Conservation (phyloP, 1,140 invertebrate genomes). For the Pararge aegeria region DNA sequence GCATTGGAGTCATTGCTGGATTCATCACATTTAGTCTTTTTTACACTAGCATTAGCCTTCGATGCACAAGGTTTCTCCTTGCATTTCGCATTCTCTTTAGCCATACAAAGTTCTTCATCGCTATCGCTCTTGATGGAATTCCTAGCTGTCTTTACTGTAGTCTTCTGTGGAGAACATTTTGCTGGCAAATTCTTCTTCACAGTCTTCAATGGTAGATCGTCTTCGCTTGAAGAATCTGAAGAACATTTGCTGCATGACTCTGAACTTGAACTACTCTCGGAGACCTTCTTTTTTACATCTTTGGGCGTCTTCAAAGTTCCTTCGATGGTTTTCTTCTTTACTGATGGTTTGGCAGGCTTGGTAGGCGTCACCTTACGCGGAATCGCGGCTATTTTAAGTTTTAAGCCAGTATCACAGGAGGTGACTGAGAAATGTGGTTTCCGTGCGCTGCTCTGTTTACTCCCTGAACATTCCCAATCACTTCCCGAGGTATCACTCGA, state of each 20-base stretch:
- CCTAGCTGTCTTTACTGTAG: constrained; percentile 32
- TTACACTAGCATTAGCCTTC: constrained; percentile 53
- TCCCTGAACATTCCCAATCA: constrained; percentile 64
- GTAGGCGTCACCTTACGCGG: constrained; percentile 54
- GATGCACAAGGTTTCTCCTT: constrained; percentile 52
- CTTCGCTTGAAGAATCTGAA: constrained; percentile 69
- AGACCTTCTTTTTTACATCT: constrained; percentile 53
- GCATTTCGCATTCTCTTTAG: constrained; percentile 49
- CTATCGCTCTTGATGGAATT: constrained; percentile 53
- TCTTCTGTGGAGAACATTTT: constrained; percentile 55
- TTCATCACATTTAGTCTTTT: constrained; percentile 68
- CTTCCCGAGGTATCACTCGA: constrained; percentile 61
- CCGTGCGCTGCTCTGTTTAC: constrained; percentile 47
- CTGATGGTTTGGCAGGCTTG: constrained; percentile 46
- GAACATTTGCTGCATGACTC: constrained; percentile 72
- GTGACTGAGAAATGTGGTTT: constrained; percentile 73
- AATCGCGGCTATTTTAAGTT: constrained; percentile 72
- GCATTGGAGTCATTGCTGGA: constrained; percentile 37
- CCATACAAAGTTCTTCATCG: constrained; percentile 54
- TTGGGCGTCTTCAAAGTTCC: constrained; percentile 37
- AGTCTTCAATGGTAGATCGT: constrained; percentile 65
- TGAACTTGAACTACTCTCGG: constrained; percentile 63
- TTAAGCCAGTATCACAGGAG: constrained; percentile 68
- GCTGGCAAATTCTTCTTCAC: constrained; percentile 60
- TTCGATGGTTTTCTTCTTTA: constrained; percentile 57